These are phyloP conservation scores for Catamblyrhynchus diadema DNA, from an alignment of 2,797 vertebrate species.

Conservation along the genomic window DNA sequence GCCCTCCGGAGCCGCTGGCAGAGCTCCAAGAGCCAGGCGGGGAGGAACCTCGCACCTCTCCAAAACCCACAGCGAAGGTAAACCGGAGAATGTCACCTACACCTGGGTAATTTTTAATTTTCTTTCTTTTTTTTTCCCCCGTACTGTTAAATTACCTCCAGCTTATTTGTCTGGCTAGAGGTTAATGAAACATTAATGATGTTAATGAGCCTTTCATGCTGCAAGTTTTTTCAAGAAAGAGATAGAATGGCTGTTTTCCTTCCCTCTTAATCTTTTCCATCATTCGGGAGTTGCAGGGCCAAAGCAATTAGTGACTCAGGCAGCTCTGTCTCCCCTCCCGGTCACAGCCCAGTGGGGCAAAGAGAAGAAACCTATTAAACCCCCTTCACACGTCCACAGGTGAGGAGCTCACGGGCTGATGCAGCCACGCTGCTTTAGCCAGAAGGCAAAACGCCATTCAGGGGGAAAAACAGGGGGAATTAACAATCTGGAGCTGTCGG, in stretches of 20 bases:
- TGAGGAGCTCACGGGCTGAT: constrained; percentile 35
- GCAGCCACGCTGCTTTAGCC: constrained; percentile 33
- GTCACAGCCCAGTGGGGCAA: constrained; percentile 77
- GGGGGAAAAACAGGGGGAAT: constrained; percentile 53
- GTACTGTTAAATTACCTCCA: constrained; percentile 73
- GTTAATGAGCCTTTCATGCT: constrained; percentile 77
- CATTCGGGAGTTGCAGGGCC: constrained; percentile 74
- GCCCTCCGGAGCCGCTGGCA: constrained; percentile 52
- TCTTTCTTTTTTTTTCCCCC: background rate
- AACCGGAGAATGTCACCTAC: constrained; percentile 68
- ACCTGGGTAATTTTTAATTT: constrained; percentile 72
- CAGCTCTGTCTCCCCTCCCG: constrained; percentile 55
- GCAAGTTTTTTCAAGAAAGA: constrained; percentile 77
- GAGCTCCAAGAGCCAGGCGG: constrained; percentile 7
- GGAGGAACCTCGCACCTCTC: constrained; percentile 15
- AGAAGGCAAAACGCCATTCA: constrained; percentile 60
- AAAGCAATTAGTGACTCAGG: constrained; percentile 74
- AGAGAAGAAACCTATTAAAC: constrained; percentile 69
- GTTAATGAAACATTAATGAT: constrained; percentile 83
- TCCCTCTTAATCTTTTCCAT: constrained; percentile 77
- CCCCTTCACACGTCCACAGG: constrained; percentile 63
- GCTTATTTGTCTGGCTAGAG: constrained; percentile 79
- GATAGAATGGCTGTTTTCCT: constrained; percentile 81
- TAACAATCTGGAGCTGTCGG: constrained; percentile 72
- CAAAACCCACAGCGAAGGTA: background rate